Evolutionary conservation across 2,797 vertebrate genomes (phyloP), one percentile per base, ranked within the genome.

Genomic region (Coluber constrictor): DNA sequence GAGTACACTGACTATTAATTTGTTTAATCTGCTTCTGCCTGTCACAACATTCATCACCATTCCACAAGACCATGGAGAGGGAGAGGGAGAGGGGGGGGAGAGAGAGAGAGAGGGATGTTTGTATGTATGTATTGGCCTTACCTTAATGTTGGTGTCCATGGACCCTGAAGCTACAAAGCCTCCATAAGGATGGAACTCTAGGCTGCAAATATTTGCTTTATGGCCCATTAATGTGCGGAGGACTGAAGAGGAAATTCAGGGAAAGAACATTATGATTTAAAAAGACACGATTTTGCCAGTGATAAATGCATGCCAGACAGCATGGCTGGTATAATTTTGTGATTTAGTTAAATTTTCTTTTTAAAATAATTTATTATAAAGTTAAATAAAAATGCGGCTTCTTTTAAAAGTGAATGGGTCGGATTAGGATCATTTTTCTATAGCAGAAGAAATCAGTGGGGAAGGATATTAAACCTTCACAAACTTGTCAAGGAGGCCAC

Each of bases 111-210:
- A 1, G 29, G 61, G 87, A 60, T 66, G 51, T 10, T 10, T 54
- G 51, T 54, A 29, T 6, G 5, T 2, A 89, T 32, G 16, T 23
- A 79, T 32, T 20, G 0, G 0, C 4, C 94, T 95, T 92, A 99
- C 99, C 98, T 99, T 99, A 94, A 99, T 99, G 94, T 98, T 99
- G 2, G 99, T 99, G 97, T 99, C 99, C 98, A 98, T 97, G 63
- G 99, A 99, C 32, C 99, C 98, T 0, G 99, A 99, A 20, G 98
- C 99, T 55, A 99, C 98, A 93, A 99, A 99, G 88, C 98, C 98
- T 90, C 98, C 98, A 13, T 98, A 99, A 0, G 99, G 99, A 94
- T 99, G 99, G 94, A 99, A 99, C 91, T 98, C 98, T 92, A 99
- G 98, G 95, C 99, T 99, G 97, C 98, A 99, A 95, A 99, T 98